Evolutionary conservation across 2,888 invertebrate species (phyloP).

Genomic region (Leptinotarsa peninsularis): DNA sequence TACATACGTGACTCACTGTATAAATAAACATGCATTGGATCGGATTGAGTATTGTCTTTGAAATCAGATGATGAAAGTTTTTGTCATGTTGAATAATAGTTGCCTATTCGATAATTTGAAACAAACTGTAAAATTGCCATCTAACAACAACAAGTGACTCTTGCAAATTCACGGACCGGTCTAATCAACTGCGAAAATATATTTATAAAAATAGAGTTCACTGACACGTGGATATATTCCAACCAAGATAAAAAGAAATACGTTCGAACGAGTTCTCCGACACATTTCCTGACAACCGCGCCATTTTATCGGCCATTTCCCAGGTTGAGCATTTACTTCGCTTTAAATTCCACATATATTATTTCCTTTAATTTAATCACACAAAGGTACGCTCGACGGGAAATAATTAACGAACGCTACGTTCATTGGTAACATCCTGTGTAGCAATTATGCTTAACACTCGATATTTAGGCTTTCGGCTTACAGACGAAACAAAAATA

Average conservation of each 20-base stretch:
- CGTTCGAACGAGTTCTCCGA: neutral
- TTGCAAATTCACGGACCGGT: too few relatives aligned
- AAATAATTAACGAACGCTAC: conserved; percentile 56
- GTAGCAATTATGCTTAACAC: conserved; percentile 48
- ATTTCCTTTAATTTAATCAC: conserved; percentile 49
- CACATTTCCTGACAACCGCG: neutral
- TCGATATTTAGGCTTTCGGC: conserved; percentile 41
- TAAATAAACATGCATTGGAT: too few relatives aligned
- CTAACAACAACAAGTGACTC: neutral
- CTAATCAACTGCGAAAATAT: neutral
- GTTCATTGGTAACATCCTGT: conserved; percentile 56
- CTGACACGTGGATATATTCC: neutral
- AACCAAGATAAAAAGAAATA: neutral
- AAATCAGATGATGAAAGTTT: too few relatives aligned
- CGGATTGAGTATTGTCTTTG: too few relatives aligned
- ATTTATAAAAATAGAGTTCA: neutral
- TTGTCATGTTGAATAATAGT: too few relatives aligned
- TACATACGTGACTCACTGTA: too few relatives aligned
- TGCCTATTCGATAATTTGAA: neutral
- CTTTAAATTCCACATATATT: conserved; percentile 34
- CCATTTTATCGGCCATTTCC: conserved; percentile 26
- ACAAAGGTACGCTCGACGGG: conserved; percentile 53
- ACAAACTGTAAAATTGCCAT: neutral
- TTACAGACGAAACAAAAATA: neutral
- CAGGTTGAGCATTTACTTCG: conserved; percentile 30